A percentile compares a stretch with the other conserved stretches of the same genome.
phyloP scores from a whole-genome alignment of 2,113 vertebrate genomes.

The Felis catus region F.catus_Fca126_mat1.0 CM031412.1:198949001-198949500 shows the following conservation, averaged over 20 bases:
- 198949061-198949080: background rate
- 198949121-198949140: background rate
- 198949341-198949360: constrained; percentile 35
- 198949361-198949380: background rate
- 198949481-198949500: background rate
- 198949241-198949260: background rate
- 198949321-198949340: constrained; percentile 56
- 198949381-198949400: background rate
- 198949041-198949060: accelerated
- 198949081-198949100: background rate
- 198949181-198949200: background rate
- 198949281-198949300: constrained; percentile 8
- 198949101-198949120: background rate
- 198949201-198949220: background rate
- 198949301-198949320: constrained; percentile 61
- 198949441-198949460: background rate
- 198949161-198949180: no score
- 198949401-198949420: constrained; percentile 28
- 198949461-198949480: background rate
- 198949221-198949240: background rate
- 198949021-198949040: background rate
- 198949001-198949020: background rate
- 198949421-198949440: background rate
- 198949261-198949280: background rate
- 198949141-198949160: background rate